Conservation (phyloP, 2,113 vertebrate genomes). For the Chunga burmeisteri region DNA sequence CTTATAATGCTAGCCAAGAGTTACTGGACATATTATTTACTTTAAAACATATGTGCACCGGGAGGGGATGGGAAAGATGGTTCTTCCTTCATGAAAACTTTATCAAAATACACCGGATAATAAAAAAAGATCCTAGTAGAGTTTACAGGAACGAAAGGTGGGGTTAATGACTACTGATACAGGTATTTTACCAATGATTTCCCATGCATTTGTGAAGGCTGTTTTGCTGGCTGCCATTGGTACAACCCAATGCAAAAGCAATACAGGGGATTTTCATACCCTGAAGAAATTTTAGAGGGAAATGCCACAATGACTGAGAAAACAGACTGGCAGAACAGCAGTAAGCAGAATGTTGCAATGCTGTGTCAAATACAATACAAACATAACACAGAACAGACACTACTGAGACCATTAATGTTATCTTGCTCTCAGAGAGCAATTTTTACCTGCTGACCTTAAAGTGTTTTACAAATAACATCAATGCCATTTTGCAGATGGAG, state of each 20-base stretch:
- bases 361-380: not conserved
- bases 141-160: not conserved
- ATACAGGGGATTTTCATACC: not conserved
- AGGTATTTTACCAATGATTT: not conserved
- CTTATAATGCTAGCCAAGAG: not conserved
- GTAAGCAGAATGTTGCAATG: not conserved
- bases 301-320: not conserved
- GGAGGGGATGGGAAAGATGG: not conserved
- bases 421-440: not conserved
- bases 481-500: not conserved
- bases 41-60: not conserved
- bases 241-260: not conserved
- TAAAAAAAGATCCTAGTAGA: not conserved
- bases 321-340: not conserved
- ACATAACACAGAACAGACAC: not conserved
- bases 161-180: not conserved
- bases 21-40: not conserved
- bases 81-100: not conserved
- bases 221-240: not conserved
- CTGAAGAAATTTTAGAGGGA: not conserved
- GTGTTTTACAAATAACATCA: not conserved
- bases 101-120: not conserved
- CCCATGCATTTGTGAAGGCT: not conserved
- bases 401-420: not conserved
- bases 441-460: not conserved